Base-by-base conservation (phyloP, 2,888 invertebrate genomes). In the Augochlorella aurata region DNA sequence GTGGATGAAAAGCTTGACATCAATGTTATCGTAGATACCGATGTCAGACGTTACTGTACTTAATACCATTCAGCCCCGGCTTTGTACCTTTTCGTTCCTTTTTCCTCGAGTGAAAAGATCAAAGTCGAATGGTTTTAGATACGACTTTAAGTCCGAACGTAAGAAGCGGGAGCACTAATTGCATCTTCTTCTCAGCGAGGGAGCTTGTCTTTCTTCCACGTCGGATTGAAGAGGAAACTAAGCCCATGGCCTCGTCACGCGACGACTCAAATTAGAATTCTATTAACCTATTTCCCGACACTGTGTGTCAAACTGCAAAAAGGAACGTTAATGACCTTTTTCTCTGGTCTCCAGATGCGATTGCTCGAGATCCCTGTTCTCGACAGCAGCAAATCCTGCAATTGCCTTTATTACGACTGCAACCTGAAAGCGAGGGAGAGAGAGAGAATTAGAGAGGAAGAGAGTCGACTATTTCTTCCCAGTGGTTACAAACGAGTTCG, bases 61-160 rank as follows among this genome's bases (percentile, higher is more conserved):
- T 18, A 10, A 38, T 65, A 65, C n/a, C n/a, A 45, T 71, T 45
- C 8, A 3, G 16, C 8, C 29, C 3, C 3, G 24, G 45, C 16
- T 18, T 52, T 77, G 52, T 77, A 10, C 10, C 49, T 75, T 68
- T 74, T 16, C 16, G 73, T 29, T 72, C 47, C 24, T 14, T 78
- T 81, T 58, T 66, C 73, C 71, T 38, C 52, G 76, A 63, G 38
- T 16, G 61, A 29, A 38, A 18, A 38, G 61, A 87, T 88, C 86
- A 84, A 87, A 87, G 87, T 82, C 79, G 84, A 86, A 80, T 77
- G 77, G 81, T 86, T 78, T 83, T 82, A 82, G 80, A 86, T 81
- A 80, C 81, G 81, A 88, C 86, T 85, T 80, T 79, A 83, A 80
- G 79, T 76, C 70, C 65, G 73, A 67, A 79, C 68, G 77, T 83